Base-by-base conservation (phyloP, 2,888 invertebrate genomes). In the Aethes cnicana region DNA sequence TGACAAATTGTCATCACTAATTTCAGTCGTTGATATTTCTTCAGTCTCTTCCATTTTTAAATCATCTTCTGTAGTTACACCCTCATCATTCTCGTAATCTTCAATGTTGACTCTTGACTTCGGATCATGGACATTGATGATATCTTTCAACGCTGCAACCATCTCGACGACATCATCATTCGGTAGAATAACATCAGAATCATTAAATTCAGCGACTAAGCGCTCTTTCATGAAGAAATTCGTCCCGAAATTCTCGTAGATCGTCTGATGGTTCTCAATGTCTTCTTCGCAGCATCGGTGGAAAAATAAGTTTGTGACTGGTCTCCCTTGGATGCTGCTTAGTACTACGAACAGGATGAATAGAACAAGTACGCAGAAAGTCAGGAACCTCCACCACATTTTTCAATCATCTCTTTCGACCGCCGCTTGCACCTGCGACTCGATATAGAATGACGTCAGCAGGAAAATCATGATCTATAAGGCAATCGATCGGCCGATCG, bases 381-480 rank as follows among this genome's bases (percentile, higher is more conserved):
- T 78, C 2, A 87, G 48, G 26, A 86, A 72, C 43, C 87, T 63
- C 62, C 85, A 82, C 87, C 82, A 85, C 88, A 87, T 84, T 57
- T 68, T 72, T 30, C 36, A 25, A 21, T 46, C 54, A 53, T 59
- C 47, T 11, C 33, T 9, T 43, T 53, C 14, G 41, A 17, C 12
- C 37, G 52, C 46, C 28, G 52, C 3, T 14, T 37, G 7, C 33
- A 46, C 18, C 18, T 25, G 4, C 9, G 39, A 26, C 25, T 16
- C 21, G 18, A 39, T 20, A 14, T 2, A 0, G 25, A 52, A 37
- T 52, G 50, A 39, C 46, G 39, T 46, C 50, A 46, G 32, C 11
- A 18, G 44, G 52, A 46, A 39, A 46, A 46, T 18, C 9, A 26
- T 25, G 33, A 48, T 26, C 32, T 35, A 39, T 39, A 47, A 32